Percentiles rank a stretch among this genome's conserved stretches.
phyloP scores from a whole-genome alignment of 2,113 vertebrate genomes.

The Heterotilapia buettikoferi region DNA sequence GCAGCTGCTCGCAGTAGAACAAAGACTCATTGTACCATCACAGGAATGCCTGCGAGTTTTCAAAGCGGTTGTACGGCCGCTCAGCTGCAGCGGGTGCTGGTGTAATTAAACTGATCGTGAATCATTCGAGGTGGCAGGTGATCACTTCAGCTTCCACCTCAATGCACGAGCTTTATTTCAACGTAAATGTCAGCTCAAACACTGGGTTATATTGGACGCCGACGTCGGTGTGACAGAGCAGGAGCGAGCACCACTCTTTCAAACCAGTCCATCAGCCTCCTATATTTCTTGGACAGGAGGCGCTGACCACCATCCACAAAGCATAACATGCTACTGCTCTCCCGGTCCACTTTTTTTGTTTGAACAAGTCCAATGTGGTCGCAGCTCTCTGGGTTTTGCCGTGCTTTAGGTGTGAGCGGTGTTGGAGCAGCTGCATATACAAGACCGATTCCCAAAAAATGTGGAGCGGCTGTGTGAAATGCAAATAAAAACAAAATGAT shows the following conservation, averaged over 20 bases:
- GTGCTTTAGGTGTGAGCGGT: conserved; percentile 20
- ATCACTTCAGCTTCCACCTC: conserved; percentile 29
- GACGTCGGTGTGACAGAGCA: neutral
- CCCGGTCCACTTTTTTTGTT: conserved; percentile 51
- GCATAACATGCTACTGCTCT: conserved; percentile 62
- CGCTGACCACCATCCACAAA: conserved; percentile 57
- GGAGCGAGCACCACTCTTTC: conserved; percentile 20
- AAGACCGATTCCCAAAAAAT: neutral
- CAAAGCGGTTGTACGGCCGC: neutral
- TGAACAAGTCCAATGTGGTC: conserved; percentile 62
- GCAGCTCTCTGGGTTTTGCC: neutral
- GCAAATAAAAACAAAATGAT: neutral
- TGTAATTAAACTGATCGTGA: conserved; percentile 37
- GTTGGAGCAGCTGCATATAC: conserved; percentile 39
- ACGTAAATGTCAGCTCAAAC: conserved; percentile 14
- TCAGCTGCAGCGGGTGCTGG: conserved; percentile 1
- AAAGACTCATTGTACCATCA: conserved; percentile 27
- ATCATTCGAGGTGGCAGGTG: conserved; percentile 25
- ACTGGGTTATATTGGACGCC: conserved; percentile 7
- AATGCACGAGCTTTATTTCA: neutral
- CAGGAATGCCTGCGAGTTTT: conserved; percentile 19
- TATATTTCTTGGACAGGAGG: conserved; percentile 63
- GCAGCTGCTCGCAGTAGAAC: neutral
- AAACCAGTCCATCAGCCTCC: conserved; percentile 36
- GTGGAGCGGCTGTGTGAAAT: neutral